Evolutionary conservation across 2,797 vertebrate species (phyloP).

Genomic region (Lacerta agilis): DNA sequence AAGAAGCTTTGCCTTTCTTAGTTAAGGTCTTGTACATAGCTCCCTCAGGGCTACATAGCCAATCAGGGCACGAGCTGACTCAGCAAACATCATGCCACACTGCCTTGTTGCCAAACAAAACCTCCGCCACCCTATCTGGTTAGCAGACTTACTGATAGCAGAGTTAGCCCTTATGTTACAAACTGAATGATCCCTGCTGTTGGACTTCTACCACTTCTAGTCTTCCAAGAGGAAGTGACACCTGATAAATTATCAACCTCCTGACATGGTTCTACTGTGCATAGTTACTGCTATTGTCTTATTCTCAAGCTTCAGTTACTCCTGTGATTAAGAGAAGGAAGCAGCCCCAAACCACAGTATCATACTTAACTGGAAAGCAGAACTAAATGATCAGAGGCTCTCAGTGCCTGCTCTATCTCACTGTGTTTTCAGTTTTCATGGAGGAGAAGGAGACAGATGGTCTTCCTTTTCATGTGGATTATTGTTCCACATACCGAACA

Average conservation of each 20-base stretch:
- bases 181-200: too few species aligned
- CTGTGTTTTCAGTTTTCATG: neutral
- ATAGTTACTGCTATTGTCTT: conserved; percentile 1
- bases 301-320: conserved; percentile 26
- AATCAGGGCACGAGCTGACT: neutral
- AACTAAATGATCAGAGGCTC: conserved; percentile 57
- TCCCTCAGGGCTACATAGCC: neutral
- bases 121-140: too few species aligned
- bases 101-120: too few species aligned
- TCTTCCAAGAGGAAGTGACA: neutral
- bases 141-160: too few species aligned
- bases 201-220: too few species aligned
- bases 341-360: conserved; percentile 59
- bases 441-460: conserved; percentile 15
- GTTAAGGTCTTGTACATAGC: neutral
- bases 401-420: conserved; percentile 45
- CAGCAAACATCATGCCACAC: neutral
- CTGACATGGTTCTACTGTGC: neutral
- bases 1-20: neutral
- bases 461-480: neutral
- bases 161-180: too few species aligned
- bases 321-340: conserved; percentile 65
- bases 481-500: neutral
- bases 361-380: conserved; percentile 63
- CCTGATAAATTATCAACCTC: neutral